Base-by-base conservation (phyloP, 37 sponge, comb jelly and placozoan species). In the Crambe crambe region DNA sequence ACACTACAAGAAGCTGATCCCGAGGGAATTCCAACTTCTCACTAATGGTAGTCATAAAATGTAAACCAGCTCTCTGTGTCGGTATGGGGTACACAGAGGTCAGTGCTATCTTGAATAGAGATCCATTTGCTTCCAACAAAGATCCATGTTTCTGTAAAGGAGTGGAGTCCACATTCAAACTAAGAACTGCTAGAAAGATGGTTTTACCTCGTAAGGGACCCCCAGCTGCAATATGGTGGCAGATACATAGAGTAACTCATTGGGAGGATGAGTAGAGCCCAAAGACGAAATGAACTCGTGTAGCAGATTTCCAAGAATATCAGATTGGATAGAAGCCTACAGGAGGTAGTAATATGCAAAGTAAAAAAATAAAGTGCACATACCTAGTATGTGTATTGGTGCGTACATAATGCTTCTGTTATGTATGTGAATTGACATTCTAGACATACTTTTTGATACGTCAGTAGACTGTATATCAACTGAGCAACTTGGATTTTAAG, bases 211-310 rank as follows among this genome's bases (percentile, higher is more conserved):
- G 30, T 36, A 8, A 10, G 67, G 9, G 59, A 70, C 42, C 2
- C 47, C 73, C 29, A 72, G 42, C 51, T 82, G 70, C 20, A 58
- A 47, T 0, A 87, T 76, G 29, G 68, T 17, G 17, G 82, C 74
- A 35, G 37, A 67, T 0, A 72, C 72, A 47, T 87, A 87, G 25
- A 87, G 77, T 0, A 72, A 82, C 70, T 87, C 88, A 35, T 70
- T 76, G 10, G 82, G 77, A 18, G 82, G 82, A 8, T 30, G 22
- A 0, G 56, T 62, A 3, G 32, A 17, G 17, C 47, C 1, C 38
- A 82, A 31, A 20, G 43, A 61, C 3, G 51, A 12, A 10, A 72
- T 31, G n/a, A 82, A 82, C 0, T 63, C 21, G 1, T 41, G 18
- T 29, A 82, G 61, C 0, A 82, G 82, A 3, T 30, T n/a, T 2